These are phyloP conservation scores for Flabesymbios commensalis DNA, from an alignment of 2,888 invertebrate species.

Conservation along the genomic window DNA sequence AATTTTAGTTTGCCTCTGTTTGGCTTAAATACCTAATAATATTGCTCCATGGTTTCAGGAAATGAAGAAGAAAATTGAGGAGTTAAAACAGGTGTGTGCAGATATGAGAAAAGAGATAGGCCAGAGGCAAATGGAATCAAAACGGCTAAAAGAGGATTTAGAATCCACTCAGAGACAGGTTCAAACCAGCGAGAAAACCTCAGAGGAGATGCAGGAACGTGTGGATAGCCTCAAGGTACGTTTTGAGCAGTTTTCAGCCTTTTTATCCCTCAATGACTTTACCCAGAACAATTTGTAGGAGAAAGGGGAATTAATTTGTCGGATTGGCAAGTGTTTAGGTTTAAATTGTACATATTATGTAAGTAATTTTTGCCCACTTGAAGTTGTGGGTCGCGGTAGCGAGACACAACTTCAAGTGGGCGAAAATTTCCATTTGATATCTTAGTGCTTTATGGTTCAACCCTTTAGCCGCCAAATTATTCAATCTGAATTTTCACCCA, in stretches of 20 bases:
- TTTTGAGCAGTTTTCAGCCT: not conserved
- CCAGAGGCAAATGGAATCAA: conserved; percentile 54
- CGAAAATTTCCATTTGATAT: no score
- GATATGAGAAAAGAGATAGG: conserved; percentile 58
- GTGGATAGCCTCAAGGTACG: conserved; percentile 53
- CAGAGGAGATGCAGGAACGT: conserved; percentile 47
- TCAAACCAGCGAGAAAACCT: conserved; percentile 45
- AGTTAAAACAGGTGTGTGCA: conserved; percentile 52
- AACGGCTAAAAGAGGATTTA: conserved; percentile 55
- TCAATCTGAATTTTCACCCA: no score
- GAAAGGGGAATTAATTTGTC: no score
- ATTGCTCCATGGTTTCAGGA: conserved; percentile 40
- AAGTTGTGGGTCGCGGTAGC: no score
- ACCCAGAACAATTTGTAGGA: not conserved
- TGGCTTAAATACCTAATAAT: not conserved
- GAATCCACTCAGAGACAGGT: conserved; percentile 44
- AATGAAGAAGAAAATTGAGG: conserved; percentile 58
- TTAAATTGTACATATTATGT: no score
- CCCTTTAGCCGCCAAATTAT: no score
- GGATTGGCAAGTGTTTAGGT: no score
- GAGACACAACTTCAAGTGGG: no score
- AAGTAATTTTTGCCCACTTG: no score
- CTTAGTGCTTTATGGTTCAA: no score
- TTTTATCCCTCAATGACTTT: not conserved
- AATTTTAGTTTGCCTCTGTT: no score